phyloP scores from a whole-genome alignment of 2,888 invertebrate genomes.

The Drosophila vallismaia region DNA sequence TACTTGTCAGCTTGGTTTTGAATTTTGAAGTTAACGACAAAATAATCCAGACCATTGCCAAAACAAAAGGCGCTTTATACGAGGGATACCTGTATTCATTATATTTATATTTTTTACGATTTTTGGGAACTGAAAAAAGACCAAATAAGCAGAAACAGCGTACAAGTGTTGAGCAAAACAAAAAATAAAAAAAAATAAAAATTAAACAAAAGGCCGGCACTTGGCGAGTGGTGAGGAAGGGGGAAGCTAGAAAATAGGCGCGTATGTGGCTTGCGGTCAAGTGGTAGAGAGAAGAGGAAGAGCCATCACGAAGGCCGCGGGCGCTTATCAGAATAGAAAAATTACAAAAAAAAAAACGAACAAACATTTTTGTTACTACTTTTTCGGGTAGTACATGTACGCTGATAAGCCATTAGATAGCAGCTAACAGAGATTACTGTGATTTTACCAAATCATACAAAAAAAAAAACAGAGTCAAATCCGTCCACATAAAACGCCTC shows the following conservation, averaged over 20 bases:
- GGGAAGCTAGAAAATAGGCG: neutral
- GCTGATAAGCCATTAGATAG: slow-evolving; percentile 5
- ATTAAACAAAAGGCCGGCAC: slow-evolving; percentile 30
- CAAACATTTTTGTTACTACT: neutral
- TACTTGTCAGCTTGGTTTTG: slow-evolving; percentile 1
- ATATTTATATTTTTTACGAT: no score
- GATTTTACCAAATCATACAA: slow-evolving; percentile 1
- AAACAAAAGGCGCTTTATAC: no score
- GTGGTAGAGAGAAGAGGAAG: slow-evolving; percentile 3
- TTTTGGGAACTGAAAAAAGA: slow-evolving; percentile 7
- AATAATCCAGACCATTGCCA: slow-evolving; percentile 2
- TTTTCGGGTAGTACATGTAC: slow-evolving; percentile 8
- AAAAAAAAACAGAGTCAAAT: slow-evolving; percentile 7
- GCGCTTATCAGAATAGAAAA: slow-evolving; percentile 15
- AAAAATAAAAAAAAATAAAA: slow-evolving; percentile 47
- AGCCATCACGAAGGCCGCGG: slow-evolving; percentile 6
- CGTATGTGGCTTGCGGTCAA: slow-evolving; percentile 19
- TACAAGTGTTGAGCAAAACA: slow-evolving; percentile 44
- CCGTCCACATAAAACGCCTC: slow-evolving; percentile 10
- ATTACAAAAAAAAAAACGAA: slow-evolving; percentile 1
- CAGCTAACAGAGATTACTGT: neutral
- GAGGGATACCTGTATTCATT: no score
- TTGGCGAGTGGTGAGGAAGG: slow-evolving; percentile 2
- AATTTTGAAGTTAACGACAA: slow-evolving; percentile 15
- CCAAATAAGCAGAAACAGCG: neutral